A percentile compares a stretch with the other conserved stretches of the same genome.
phyloP scores from a whole-genome alignment of 2,888 invertebrate species.

The Erebia epiphron region DNA sequence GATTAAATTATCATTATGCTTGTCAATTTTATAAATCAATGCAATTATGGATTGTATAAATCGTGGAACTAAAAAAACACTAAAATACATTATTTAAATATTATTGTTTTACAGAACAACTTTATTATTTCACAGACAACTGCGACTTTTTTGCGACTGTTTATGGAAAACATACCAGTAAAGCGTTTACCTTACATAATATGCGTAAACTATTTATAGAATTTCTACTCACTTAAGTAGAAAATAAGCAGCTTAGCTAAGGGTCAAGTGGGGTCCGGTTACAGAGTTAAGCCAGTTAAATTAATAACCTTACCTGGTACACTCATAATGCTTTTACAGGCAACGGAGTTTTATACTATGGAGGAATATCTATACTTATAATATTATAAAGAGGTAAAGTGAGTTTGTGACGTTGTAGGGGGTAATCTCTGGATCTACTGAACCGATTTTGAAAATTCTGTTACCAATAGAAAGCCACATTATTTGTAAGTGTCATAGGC shows the following conservation, averaged over 20 bases:
- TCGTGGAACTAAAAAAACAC: no score
- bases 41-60: no score
- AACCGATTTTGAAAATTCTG: no score
- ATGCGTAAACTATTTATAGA: background rate
- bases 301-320: slow-evolving; percentile 25
- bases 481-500: no score
- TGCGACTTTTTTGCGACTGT: background rate
- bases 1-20: no score
- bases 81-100: no score
- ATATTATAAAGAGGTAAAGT: background rate
- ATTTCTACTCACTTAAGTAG: slow-evolving; percentile 14
- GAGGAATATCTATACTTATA: background rate
- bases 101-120: no score
- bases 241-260: slow-evolving; percentile 19
- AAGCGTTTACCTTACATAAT: background rate
- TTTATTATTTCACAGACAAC: background rate
- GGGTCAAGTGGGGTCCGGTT: slow-evolving; percentile 24
- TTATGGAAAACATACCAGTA: background rate
- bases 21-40: no score
- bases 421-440: no score
- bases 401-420: no score
- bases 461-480: no score
- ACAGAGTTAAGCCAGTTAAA: slow-evolving; percentile 28
- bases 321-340: slow-evolving; percentile 7
- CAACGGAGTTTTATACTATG: background rate